These are phyloP conservation scores for Rousettus leschenaultii DNA, from an alignment of 2,113 vertebrate species.

Conservation along the genomic window DNA sequence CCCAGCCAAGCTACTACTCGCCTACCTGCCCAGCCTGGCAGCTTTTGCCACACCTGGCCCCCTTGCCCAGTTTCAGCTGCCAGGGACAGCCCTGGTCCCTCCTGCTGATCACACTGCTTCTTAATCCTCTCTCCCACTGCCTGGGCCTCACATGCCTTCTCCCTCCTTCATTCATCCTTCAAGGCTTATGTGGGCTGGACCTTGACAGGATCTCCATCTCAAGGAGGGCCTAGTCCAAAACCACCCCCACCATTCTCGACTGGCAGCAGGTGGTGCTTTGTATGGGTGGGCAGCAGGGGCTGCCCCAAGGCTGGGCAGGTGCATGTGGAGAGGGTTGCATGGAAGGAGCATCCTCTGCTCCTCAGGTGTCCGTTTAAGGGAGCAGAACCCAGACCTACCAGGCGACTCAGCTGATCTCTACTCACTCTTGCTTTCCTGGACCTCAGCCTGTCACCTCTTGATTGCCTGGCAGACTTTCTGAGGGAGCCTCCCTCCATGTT, in stretches of 20 bases:
- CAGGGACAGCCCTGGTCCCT: background rate
- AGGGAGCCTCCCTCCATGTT: background rate
- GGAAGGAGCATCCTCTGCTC: background rate
- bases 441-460: background rate
- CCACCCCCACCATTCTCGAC: background rate
- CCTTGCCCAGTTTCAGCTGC: background rate
- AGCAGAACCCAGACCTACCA: background rate
- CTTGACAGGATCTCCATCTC: background rate
- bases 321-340: background rate
- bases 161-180: background rate
- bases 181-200: background rate
- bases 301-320: background rate
- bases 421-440: background rate
- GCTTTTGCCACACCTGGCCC: background rate
- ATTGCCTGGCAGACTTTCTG: background rate
- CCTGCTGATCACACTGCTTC: background rate
- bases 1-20: background rate
- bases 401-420: background rate
- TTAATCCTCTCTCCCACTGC: background rate
- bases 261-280: background rate
- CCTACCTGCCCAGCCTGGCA: background rate
- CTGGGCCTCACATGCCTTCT: background rate
- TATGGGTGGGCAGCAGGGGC: background rate
- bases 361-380: background rate
- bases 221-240: background rate